Percentiles rank a stretch among this genome's conserved stretches.
Conservation (phyloP, 2,113 vertebrate species). For the Ovibos moschatus region DNA sequence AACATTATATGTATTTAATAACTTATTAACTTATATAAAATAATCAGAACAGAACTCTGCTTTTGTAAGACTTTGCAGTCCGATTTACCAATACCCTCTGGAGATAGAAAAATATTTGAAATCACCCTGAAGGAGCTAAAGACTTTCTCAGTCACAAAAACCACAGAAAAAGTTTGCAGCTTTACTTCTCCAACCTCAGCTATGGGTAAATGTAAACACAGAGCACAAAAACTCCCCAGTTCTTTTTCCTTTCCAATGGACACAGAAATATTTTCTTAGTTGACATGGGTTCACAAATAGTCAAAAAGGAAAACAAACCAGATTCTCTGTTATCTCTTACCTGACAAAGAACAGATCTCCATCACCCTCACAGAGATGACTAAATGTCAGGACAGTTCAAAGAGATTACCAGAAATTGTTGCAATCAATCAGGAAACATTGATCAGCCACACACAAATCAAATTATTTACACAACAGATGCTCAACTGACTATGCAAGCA, state of each 20-base stretch:
- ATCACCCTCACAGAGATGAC: background rate
- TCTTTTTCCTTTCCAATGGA: background rate
- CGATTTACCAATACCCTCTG: background rate
- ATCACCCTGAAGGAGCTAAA: background rate
- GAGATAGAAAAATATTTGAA: background rate
- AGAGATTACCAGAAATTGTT: background rate
- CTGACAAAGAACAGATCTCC: background rate
- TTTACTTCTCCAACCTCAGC: background rate
- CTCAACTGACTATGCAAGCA: background rate
- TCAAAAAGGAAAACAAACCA: background rate
- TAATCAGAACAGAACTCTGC: background rate
- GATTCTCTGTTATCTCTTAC: background rate
- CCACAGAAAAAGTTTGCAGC: background rate
- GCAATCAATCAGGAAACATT: background rate
- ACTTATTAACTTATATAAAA: background rate
- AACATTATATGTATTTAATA: background rate
- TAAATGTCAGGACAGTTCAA: background rate
- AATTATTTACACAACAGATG: background rate
- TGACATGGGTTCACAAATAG: background rate
- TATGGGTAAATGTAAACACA: background rate
- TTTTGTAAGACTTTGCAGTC: background rate
- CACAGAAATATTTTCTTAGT: constrained; percentile 15
- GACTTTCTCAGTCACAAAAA: background rate
- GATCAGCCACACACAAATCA: background rate
- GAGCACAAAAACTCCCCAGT: background rate